Evolutionary conservation across 2,888 invertebrate species (phyloP).

Genomic region (Oscheius sp.): DNA sequence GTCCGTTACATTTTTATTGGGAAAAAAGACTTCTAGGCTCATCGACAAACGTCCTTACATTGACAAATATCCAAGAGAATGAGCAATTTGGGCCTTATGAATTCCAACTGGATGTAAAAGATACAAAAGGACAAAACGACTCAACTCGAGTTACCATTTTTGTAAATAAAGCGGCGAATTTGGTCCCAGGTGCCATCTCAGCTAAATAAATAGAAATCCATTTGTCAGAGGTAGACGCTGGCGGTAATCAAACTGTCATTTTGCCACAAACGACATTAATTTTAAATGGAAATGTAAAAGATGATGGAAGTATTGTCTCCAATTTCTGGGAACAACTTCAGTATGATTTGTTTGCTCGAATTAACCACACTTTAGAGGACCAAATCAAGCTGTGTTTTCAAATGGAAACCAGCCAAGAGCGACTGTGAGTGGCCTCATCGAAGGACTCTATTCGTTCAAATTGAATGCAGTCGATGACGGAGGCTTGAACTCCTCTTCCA

Average conservation of each 20-base stretch:
- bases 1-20: neutral
- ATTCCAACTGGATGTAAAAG: conserved; percentile 38
- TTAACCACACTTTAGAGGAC: conserved; percentile 28
- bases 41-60: conserved; percentile 31
- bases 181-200: conserved; percentile 39
- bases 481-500: conserved; percentile 31
- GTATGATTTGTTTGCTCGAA: neutral
- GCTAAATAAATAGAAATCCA: too few species aligned
- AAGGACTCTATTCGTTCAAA: conserved; percentile 36
- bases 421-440: conserved; percentile 33
- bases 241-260: conserved; percentile 35
- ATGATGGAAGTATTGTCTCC: conserved; percentile 40
- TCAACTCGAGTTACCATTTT: conserved; percentile 35
- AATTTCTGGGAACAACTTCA: conserved; percentile 38
- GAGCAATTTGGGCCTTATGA: conserved; percentile 41
- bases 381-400: conserved; percentile 29
- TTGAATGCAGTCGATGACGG: conserved; percentile 40
- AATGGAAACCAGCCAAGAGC: conserved; percentile 42
- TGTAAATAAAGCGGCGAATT: conserved; percentile 38
- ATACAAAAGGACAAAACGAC: conserved; percentile 39
- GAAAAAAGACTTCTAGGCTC: conserved; percentile 24
- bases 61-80: conserved; percentile 41
- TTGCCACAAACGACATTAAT: conserved; percentile 39
- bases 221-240: conserved; percentile 40
- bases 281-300: conserved; percentile 41